Conservation (phyloP, 2,113 vertebrate species). For the Trinectes maculatus region DNA sequence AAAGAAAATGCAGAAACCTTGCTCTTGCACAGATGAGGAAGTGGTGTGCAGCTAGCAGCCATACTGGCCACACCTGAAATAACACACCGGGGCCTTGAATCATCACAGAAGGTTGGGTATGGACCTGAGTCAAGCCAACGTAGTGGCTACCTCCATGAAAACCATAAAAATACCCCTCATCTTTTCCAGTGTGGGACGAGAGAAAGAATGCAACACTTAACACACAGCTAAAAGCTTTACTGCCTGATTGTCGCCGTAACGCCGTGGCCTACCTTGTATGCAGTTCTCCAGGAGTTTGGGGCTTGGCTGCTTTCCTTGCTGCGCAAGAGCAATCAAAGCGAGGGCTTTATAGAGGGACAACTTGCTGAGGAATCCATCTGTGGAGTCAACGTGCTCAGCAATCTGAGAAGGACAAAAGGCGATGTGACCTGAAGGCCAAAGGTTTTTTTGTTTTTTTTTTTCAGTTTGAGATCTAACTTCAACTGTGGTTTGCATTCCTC, state of each 20-base stretch:
- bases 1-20: conserved; percentile 54
- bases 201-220: conserved; percentile 30
- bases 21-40: conserved; percentile 52
- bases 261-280: conserved; percentile 77
- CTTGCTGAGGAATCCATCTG: conserved; percentile 80
- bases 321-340: conserved; percentile 81
- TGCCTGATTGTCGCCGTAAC: conserved; percentile 16
- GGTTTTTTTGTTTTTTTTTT: background rate
- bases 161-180: conserved; percentile 46
- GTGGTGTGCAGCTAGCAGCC: conserved; percentile 53
- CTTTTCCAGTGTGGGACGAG: conserved; percentile 31
- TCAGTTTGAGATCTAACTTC: conserved; percentile 33
- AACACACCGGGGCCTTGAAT: conserved; percentile 71
- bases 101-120: conserved; percentile 45
- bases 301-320: conserved; percentile 83
- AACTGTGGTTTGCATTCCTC: conserved; percentile 59
- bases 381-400: conserved; percentile 73
- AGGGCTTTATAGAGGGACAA: conserved; percentile 80
- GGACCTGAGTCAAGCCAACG: conserved; percentile 36
- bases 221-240: conserved; percentile 33
- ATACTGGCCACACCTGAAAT: conserved; percentile 76
- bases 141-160: conserved; percentile 66
- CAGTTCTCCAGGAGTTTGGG: conserved; percentile 81
- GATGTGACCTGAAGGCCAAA: conserved; percentile 24
- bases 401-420: conserved; percentile 73